Evolutionary conservation across 2,888 invertebrate species (phyloP).

Genomic region (Sesia apiformis): DNA sequence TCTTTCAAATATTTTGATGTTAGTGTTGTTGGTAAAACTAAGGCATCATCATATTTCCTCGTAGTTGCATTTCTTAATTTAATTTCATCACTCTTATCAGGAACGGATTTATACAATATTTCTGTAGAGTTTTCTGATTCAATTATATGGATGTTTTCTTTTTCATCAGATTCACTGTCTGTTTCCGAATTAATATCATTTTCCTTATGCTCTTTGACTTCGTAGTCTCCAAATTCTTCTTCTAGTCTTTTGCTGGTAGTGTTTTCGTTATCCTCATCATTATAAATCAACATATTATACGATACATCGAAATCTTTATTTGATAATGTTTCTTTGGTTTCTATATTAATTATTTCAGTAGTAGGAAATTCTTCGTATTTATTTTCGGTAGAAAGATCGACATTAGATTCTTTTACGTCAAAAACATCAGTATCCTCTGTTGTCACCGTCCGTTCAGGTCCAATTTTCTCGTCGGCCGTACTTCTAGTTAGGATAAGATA

Average conservation of each 20-base stretch:
- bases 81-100: too few relatives aligned
- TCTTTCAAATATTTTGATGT: constrained; percentile 3
- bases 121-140: constrained; percentile 2
- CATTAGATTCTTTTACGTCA: not conserved
- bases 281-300: not conserved
- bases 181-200: not conserved
- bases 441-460: constrained; percentile 15
- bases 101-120: too few relatives aligned
- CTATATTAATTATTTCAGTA: not conserved
- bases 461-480: constrained; percentile 5
- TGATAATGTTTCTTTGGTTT: not conserved
- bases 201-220: not conserved
- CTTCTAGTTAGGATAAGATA: constrained; percentile 15
- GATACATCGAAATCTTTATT: not conserved
- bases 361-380: not conserved
- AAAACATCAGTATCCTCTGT: not conserved
- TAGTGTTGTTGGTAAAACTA: not conserved
- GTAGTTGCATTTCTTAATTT: not conserved
- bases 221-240: not conserved
- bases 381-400: not conserved
- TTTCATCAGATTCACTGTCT: not conserved
- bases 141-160: not conserved
- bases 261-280: not conserved
- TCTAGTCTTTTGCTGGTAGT: not conserved
- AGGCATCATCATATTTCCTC: not conserved